Percentiles rank a stretch among this genome's conserved stretches.
Evolutionary conservation across 2,797 vertebrate genomes (phyloP).

Genomic region (Takifugu ocellatus): DNA sequence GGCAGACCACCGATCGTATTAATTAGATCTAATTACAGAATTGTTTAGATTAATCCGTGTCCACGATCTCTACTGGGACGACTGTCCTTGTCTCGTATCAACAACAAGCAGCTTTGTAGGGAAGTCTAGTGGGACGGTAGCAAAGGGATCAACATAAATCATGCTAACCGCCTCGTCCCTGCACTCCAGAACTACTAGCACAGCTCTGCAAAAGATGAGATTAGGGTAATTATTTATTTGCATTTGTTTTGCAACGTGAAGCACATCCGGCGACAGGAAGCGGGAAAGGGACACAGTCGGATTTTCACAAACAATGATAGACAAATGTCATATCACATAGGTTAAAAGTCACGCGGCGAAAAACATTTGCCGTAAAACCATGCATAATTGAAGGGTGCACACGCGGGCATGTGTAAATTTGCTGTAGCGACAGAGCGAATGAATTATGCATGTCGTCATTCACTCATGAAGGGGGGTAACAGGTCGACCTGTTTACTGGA

Average conservation of each 20-base stretch:
- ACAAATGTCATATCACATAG: slow-evolving; percentile 10
- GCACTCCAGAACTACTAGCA: slow-evolving; percentile 19
- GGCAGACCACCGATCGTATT: too few species aligned
- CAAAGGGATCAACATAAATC: slow-evolving; percentile 31
- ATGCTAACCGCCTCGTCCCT: slow-evolving; percentile 17
- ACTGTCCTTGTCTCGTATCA: slow-evolving; percentile 38
- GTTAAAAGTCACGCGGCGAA: slow-evolving; percentile 2
- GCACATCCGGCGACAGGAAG: slow-evolving; percentile 17
- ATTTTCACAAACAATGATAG: slow-evolving; percentile 1
- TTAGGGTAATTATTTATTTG: slow-evolving; percentile 40
- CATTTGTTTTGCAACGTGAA: slow-evolving; percentile 20
- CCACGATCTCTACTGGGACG: slow-evolving; percentile 21
- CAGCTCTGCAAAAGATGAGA: slow-evolving; percentile 32
- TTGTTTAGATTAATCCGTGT: slow-evolving; percentile 61
- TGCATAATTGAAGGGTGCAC: slow-evolving; percentile 19
- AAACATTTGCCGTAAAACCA: slow-evolving; percentile 2
- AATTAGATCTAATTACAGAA: slow-evolving; percentile 46
- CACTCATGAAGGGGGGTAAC: slow-evolving; percentile 49
- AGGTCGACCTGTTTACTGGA: slow-evolving; percentile 46
- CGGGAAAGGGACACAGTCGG: slow-evolving; percentile 11
- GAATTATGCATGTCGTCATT: slow-evolving; percentile 40
- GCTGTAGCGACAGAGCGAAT: slow-evolving; percentile 15
- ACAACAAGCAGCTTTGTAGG: background rate
- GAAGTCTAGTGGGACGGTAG: slow-evolving; percentile 9
- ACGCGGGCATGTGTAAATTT: slow-evolving; percentile 19